Evolutionary conservation across 2,113 vertebrate species (phyloP).

Genomic region (Anoplopoma fimbria): DNA sequence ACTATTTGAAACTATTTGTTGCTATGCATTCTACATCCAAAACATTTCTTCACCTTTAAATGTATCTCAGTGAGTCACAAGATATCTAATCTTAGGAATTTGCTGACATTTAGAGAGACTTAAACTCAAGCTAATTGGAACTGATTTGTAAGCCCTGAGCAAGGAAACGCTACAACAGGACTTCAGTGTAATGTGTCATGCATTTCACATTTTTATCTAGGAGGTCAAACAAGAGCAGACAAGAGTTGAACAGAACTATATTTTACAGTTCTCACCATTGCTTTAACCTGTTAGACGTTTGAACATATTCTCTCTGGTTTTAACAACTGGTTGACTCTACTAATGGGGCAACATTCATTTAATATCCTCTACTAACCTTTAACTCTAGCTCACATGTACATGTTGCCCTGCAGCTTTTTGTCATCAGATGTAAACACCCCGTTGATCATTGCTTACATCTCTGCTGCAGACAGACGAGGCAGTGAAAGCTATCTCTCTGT

Average conservation of each 20-base stretch:
- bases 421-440: conserved; percentile 32
- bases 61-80: neutral
- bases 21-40: neutral
- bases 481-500: conserved; percentile 64
- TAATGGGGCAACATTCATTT: neutral
- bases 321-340: neutral
- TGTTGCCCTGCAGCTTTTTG: conserved; percentile 17
- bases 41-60: neutral
- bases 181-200: neutral
- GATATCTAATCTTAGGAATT: neutral
- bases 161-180: neutral
- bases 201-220: neutral
- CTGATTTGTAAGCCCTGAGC: neutral
- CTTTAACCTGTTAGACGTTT: neutral
- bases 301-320: neutral
- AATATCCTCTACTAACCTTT: neutral
- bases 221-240: neutral
- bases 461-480: conserved; percentile 45
- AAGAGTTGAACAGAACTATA: neutral
- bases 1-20: neutral
- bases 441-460: conserved; percentile 37
- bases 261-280: neutral
- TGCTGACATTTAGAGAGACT: conserved; percentile 24
- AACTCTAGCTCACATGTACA: neutral
- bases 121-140: neutral